phyloP scores from a whole-genome alignment of 2,113 vertebrate genomes.

The Mus spicilegus region DNA sequence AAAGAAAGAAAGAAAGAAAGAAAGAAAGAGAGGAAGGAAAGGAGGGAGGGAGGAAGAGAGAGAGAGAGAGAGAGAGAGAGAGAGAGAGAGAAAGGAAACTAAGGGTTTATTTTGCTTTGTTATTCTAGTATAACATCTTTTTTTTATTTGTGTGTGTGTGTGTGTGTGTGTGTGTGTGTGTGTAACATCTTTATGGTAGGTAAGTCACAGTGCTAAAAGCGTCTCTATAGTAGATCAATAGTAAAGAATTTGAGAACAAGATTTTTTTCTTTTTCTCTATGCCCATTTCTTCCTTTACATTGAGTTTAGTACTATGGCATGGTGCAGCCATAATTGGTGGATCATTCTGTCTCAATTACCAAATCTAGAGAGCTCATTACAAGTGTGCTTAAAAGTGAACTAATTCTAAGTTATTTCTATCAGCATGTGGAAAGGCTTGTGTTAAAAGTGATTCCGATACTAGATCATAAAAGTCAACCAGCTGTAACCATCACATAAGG shows the following conservation, averaged over 20 bases:
- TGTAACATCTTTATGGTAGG: too few relatives aligned
- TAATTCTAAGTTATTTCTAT: not conserved
- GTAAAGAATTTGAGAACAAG: not conserved
- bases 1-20: too few relatives aligned
- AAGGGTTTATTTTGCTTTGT: not conserved
- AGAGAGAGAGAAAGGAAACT: too few relatives aligned
- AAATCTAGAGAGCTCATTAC: not conserved
- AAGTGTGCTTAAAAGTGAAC: not conserved
- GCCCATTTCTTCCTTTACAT: too few relatives aligned
- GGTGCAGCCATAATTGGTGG: not conserved
- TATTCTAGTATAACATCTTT: not conserved
- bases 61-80: too few relatives aligned
- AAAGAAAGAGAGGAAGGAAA: rapidly evolving
- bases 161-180: too few relatives aligned
- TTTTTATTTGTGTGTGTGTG: too few relatives aligned
- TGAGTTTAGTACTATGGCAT: not conserved
- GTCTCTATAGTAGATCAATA: too few relatives aligned
- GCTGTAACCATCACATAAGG: not conserved
- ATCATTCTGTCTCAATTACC: not conserved
- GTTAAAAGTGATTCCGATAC: not conserved
- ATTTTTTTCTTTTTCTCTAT: not conserved
- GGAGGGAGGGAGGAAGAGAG: too few relatives aligned
- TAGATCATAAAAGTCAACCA: not conserved
- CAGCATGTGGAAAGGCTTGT: not conserved
- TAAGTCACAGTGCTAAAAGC: too few relatives aligned